Percentiles rank a stretch among this genome's conserved stretches.
Conservation (phyloP, 1,140 invertebrate genomes). For the Chironomus striatipennis region DNA sequence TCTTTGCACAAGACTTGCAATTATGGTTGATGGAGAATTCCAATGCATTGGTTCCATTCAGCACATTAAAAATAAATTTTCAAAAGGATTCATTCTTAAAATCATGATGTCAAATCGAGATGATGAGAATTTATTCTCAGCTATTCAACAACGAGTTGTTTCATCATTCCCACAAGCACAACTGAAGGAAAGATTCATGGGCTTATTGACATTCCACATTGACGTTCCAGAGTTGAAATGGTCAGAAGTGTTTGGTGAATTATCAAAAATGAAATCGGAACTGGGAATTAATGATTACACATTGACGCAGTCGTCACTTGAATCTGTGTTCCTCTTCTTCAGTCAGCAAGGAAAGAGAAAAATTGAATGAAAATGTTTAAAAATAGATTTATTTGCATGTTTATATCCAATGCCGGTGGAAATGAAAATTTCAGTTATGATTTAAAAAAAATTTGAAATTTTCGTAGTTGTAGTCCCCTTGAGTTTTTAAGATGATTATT, state of each 20-base stretch:
- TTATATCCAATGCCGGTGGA: too few species aligned
- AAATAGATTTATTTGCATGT: too few species aligned
- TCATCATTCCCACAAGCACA: not conserved
- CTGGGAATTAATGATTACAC: slow-evolving; percentile 3
- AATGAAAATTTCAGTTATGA: too few species aligned
- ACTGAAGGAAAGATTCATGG: not conserved
- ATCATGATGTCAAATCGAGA: slow-evolving; percentile 32
- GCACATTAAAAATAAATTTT: slow-evolving; percentile 54
- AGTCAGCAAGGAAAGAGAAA: not conserved
- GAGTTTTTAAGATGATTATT: too few species aligned
- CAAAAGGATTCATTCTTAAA: slow-evolving; percentile 42
- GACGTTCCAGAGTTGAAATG: not conserved
- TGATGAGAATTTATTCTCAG: not conserved
- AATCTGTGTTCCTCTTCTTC: not conserved
- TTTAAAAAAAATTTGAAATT: too few species aligned
- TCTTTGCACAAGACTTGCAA: slow-evolving; percentile 71
- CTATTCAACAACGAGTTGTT: not conserved
- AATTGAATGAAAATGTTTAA: not conserved
- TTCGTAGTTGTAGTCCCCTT: too few species aligned
- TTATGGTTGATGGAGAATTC: slow-evolving; percentile 72
- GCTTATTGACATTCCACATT: not conserved
- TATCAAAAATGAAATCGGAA: not conserved
- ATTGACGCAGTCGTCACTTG: not conserved
- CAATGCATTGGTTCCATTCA: slow-evolving; percentile 59
- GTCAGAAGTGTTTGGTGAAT: not conserved